These are phyloP conservation scores for Sander vitreus DNA, from an alignment of 2,113 vertebrate genomes.

Conservation along the genomic window DNA sequence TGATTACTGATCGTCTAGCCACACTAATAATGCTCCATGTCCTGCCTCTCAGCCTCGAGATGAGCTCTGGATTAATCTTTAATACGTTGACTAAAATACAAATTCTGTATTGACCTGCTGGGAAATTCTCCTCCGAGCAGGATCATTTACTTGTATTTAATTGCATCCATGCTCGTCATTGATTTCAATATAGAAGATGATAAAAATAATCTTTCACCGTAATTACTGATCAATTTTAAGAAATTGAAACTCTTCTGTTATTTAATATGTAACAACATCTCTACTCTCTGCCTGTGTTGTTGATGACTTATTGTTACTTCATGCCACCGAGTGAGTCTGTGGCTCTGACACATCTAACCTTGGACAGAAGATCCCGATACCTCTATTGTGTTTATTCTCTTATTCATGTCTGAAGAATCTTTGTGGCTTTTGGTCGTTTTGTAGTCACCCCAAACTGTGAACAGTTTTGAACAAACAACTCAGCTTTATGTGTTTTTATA, in stretches of 20 bases:
- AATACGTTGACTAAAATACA: slow-evolving; percentile 27
- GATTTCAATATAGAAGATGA: slow-evolving; percentile 35
- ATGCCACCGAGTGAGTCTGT: neutral
- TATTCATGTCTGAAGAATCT: slow-evolving; percentile 21
- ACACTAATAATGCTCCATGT: neutral
- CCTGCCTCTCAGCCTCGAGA: slow-evolving; percentile 7
- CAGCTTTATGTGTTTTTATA: neutral
- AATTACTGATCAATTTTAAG: slow-evolving; percentile 30
- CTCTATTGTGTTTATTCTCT: neutral
- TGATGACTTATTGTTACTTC: neutral
- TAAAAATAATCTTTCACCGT: slow-evolving; percentile 36
- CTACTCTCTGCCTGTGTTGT: slow-evolving; percentile 1
- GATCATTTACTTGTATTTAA: slow-evolving; percentile 37
- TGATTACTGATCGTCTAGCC: slow-evolving; percentile 37
- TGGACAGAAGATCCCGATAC: neutral
- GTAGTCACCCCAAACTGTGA: neutral
- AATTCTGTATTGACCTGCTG: slow-evolving; percentile 42
- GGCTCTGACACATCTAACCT: slow-evolving; percentile 8
- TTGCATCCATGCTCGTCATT: slow-evolving; percentile 16
- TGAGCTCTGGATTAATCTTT: slow-evolving; percentile 51
- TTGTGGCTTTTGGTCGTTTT: slow-evolving; percentile 8
- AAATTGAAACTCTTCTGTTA: slow-evolving; percentile 28
- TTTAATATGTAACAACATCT: slow-evolving; percentile 26
- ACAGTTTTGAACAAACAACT: neutral
- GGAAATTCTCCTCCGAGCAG: neutral